A percentile compares a stretch with the other conserved stretches of the same genome.
Conservation (phyloP, 2,888 invertebrate species). For the Synergus japonicus region DNA sequence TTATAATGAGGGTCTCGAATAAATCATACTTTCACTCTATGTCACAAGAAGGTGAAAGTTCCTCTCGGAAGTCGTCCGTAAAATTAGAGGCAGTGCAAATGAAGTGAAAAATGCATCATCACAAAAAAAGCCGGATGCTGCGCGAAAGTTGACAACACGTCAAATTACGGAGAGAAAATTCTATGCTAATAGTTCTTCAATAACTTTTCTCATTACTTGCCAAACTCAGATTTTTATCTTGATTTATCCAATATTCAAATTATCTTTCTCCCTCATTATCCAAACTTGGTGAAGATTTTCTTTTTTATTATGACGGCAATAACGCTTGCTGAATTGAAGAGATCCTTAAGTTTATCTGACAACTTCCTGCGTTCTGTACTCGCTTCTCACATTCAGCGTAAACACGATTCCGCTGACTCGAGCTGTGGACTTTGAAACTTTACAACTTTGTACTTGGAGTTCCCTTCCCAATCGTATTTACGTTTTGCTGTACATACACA, state of each 20-base stretch:
- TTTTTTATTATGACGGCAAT: conserved; percentile 4
- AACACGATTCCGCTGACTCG: conserved; percentile 29
- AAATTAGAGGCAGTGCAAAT: neutral
- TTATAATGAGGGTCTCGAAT: neutral
- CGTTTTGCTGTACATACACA: conserved; percentile 26
- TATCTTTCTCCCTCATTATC: neutral
- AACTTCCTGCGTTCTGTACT: conserved; percentile 24
- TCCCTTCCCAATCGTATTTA: conserved; percentile 36
- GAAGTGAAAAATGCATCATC: conserved; percentile 16
- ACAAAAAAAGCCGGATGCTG: conserved; percentile 4
- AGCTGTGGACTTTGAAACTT: conserved; percentile 37
- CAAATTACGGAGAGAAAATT: neutral
- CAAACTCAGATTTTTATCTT: neutral
- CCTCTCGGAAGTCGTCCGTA: neutral
- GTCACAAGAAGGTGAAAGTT: conserved; percentile 29
- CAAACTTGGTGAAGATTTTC: neutral
- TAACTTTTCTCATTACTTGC: neutral
- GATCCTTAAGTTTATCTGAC: conserved; percentile 28
- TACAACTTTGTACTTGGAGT: conserved; percentile 32
- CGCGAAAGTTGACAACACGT: conserved; percentile 26
- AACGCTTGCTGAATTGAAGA: conserved; percentile 14
- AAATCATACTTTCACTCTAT: neutral
- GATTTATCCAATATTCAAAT: neutral
- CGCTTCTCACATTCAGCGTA: conserved; percentile 22
- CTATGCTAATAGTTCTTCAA: neutral